Percentiles rank a stretch among this genome's conserved stretches.
Evolutionary conservation across 2,797 vertebrate genomes (phyloP).

Genomic region (Gallinago solitaria): DNA sequence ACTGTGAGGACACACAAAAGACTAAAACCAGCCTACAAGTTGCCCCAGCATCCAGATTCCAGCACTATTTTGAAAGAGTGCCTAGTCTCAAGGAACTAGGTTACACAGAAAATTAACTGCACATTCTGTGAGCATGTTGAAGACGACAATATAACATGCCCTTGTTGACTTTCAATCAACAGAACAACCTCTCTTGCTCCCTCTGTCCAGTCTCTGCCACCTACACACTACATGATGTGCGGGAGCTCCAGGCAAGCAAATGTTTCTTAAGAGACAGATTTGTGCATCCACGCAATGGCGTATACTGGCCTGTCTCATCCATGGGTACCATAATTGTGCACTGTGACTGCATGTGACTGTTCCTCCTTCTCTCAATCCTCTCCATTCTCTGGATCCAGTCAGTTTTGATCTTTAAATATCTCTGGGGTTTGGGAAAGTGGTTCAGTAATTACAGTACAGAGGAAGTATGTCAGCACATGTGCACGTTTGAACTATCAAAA

Average conservation of each 20-base stretch:
- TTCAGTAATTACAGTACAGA: neutral
- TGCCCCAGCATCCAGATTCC: neutral
- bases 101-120: neutral
- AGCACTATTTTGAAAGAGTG: neutral
- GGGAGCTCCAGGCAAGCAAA: neutral
- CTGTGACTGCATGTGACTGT: neutral
- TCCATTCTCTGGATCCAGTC: neutral
- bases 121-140: neutral
- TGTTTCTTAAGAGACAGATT: neutral
- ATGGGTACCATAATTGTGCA: neutral
- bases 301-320: neutral
- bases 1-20: neutral
- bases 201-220: neutral
- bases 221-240: fast-evolving
- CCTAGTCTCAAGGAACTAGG: neutral
- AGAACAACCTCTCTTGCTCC: neutral
- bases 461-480: neutral
- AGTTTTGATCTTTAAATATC: neutral
- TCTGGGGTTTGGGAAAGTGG: neutral
- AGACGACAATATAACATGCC: fast-evolving
- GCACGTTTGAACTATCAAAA: neutral
- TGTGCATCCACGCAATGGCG: fast-evolving
- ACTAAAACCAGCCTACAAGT: neutral
- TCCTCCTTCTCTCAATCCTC: neutral
- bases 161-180: neutral